Percentiles rank a stretch among this genome's conserved stretches.
phyloP scores from a whole-genome alignment of 1,140 invertebrate species.

The Oppia nitens region DNA sequence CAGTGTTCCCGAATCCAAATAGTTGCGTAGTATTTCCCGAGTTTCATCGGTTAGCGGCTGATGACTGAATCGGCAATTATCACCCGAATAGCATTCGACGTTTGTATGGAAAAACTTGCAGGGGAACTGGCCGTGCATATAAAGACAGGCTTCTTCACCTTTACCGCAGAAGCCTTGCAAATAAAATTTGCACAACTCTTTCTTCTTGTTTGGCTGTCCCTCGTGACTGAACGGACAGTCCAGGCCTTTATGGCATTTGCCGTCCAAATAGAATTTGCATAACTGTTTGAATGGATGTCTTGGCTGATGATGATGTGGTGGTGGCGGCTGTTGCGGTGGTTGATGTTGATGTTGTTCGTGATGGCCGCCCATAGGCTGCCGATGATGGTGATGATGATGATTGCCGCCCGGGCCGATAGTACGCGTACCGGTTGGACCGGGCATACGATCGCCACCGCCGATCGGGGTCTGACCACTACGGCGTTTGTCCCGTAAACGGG shows the following conservation, averaged over 20 bases:
- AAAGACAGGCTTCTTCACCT: slow-evolving; percentile 77
- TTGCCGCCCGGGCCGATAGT: too few relatives aligned
- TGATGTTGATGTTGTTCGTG: not conserved
- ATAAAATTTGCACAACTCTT: slow-evolving; percentile 94
- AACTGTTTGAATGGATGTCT: slow-evolving; percentile 3
- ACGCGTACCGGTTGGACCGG: not conserved
- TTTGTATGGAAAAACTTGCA: slow-evolving; percentile 94
- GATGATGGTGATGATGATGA: not conserved
- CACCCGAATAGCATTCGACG: slow-evolving; percentile 55
- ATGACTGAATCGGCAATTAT: slow-evolving; percentile 84
- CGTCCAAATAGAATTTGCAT: slow-evolving; percentile 68
- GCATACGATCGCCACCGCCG: not conserved
- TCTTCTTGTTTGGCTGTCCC: slow-evolving; percentile 46
- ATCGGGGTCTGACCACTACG: not conserved
- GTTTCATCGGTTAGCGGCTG: slow-evolving; percentile 56
- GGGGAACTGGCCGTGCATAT: slow-evolving; percentile 92
- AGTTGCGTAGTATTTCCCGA: slow-evolving; percentile 40
- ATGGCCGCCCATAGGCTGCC: not conserved
- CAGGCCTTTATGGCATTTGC: slow-evolving; percentile 65
- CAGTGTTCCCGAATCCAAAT: slow-evolving; percentile 15
- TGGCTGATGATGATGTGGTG: not conserved
- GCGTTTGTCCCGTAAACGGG: slow-evolving; percentile 2
- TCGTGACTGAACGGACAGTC: slow-evolving; percentile 74
- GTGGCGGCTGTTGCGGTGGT: not conserved
- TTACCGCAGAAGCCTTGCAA: slow-evolving; percentile 66